Percentiles rank a stretch among this genome's conserved stretches.
Evolutionary conservation across 2,113 vertebrate species (phyloP).

Genomic region (Panthera tigris): DNA sequence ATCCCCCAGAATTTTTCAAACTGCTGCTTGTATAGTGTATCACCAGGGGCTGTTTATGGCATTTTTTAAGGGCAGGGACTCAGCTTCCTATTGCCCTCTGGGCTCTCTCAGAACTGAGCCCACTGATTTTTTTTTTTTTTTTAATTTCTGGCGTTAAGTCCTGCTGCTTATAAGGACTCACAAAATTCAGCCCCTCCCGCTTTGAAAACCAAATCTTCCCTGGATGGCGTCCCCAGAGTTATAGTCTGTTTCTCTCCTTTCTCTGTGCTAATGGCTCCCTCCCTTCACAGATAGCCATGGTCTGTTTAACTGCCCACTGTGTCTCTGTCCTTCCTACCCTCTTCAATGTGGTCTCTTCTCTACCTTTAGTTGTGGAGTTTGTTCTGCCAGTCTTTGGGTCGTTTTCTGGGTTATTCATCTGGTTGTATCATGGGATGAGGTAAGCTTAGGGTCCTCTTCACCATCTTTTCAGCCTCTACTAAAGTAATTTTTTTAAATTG

Average conservation of each 20-base stretch:
- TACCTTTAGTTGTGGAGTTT: neutral
- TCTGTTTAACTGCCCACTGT: neutral
- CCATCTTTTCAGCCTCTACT: neutral
- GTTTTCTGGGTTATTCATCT: neutral
- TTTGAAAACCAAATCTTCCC: neutral
- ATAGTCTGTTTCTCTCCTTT: neutral
- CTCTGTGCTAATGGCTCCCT: neutral
- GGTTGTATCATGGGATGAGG: neutral
- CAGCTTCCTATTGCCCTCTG: neutral
- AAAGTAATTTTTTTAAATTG: neutral
- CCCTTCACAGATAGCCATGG: neutral
- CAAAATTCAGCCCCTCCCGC: neutral
- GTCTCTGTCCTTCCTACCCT: neutral
- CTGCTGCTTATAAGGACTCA: neutral
- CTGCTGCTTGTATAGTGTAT: neutral
- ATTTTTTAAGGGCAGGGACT: neutral
- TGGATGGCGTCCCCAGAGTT: neutral
- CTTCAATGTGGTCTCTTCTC: neutral
- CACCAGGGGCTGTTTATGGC: neutral
- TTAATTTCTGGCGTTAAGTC: neutral
- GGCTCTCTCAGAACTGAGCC: neutral
- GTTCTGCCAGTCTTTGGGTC: neutral
- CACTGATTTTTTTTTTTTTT: neutral
- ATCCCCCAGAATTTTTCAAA: neutral
- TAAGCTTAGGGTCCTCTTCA: neutral